phyloP scores from a whole-genome alignment of 2,113 vertebrate genomes.

The Mystacornis crossleyi region DNA sequence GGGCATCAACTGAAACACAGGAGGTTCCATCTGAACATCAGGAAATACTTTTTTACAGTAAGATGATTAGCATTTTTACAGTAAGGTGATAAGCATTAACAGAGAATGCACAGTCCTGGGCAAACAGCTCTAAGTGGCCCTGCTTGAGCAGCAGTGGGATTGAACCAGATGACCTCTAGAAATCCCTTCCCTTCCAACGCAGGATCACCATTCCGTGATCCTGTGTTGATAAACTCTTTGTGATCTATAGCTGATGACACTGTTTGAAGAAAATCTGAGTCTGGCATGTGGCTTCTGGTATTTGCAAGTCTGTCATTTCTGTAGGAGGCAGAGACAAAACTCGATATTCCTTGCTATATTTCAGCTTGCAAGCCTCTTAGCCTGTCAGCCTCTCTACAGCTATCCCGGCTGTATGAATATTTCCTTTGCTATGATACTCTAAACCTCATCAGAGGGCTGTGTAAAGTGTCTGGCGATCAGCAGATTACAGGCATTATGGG shows the following conservation, averaged over 20 bases:
- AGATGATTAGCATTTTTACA: not conserved
- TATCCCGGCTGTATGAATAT: not conserved
- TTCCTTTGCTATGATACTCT: not conserved
- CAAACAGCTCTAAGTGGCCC: not conserved
- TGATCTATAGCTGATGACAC: not conserved
- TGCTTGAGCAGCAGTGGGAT: not conserved
- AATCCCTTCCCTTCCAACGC: not conserved
- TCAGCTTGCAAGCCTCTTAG: not conserved
- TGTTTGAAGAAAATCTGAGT: not conserved
- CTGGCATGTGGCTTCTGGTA: not conserved
- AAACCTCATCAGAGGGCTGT: not conserved
- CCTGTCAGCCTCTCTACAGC: not conserved
- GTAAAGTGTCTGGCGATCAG: not conserved
- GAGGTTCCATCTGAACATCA: not conserved
- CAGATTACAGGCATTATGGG: not conserved
- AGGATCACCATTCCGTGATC: not conserved
- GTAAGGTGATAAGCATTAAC: not conserved
- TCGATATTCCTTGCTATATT: not conserved
- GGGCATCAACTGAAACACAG: not conserved
- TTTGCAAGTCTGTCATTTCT: not conserved
- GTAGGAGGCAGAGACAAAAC: not conserved
- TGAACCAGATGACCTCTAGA: not conserved
- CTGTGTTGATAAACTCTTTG: not conserved
- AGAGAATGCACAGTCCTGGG: not conserved
- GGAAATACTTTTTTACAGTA: not conserved